Evolutionary conservation across 2,888 invertebrate genomes (phyloP), one percentile per base, ranked within the genome.

Genomic region (Stenoptilia bipunctidactyla): DNA sequence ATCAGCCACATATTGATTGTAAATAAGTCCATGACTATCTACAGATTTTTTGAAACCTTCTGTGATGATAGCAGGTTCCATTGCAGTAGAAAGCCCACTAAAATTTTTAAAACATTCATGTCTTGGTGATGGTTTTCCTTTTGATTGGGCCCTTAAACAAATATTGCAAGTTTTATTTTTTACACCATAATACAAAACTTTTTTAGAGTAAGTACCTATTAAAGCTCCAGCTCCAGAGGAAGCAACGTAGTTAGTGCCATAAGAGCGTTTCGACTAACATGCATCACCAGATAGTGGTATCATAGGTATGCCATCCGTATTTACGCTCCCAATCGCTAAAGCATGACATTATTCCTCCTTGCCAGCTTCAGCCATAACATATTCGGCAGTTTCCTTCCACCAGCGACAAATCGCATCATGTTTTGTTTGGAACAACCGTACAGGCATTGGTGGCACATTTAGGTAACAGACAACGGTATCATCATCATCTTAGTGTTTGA

Each of bases 31-130:
- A 34, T 42, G 39, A 15, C 13, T 20, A 14, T 27, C 30, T 34
- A 42, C 1, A 5, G 42, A 46, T 14, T n/a, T 36, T 40, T 44
- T 43, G 14, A 44, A 44, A 12, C 40, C 44, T 15, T 46, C 44
- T 9, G 27, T 27, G 15, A 46, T 40, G 12, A 44, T 46, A 20
- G 13, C 13, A n/a, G 10, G 6, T 14, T 36, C 12, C 13, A 12
- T 36, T 14, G 25, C 25, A 25, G 25, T 25, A 25, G 25, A 25
- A 25, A 9, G 25, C 5, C 25, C 25, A 25, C 9, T 9, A 25
- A 25, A 5, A 9, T 25, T 25, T 25, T 25, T 25, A 25, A 25
- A 25, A 25, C 25, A 25, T 6, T 25, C 25, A 25, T 25, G 25
- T 6, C 5, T 9, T 6, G 25, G 25, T 9, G 25, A 9, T 25